Evolutionary conservation across 2,797 vertebrate genomes (phyloP).

Genomic region (Phyllotis vaccarum): DNA sequence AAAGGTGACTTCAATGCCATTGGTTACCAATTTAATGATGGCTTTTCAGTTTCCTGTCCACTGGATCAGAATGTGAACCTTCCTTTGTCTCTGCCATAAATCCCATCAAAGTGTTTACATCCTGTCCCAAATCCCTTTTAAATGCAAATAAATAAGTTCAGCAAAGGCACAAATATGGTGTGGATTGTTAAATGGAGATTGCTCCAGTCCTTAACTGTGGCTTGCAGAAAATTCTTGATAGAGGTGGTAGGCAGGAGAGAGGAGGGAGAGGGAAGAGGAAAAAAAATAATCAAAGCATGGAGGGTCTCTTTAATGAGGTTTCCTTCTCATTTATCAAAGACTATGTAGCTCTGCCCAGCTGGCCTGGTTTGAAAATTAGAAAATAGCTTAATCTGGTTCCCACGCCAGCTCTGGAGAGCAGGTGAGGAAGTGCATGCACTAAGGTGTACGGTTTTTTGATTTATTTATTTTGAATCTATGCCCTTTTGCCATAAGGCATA

Average conservation of each 20-base stretch:
- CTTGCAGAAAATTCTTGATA: constrained; percentile 77
- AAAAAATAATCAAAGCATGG: constrained; percentile 69
- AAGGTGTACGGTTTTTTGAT: constrained; percentile 58
- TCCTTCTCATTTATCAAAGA: constrained; percentile 82
- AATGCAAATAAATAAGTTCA: constrained; percentile 85
- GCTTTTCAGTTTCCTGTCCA: constrained; percentile 69
- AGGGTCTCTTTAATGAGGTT: constrained; percentile 84
- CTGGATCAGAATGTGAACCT: constrained; percentile 68
- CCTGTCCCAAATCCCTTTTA: constrained; percentile 75
- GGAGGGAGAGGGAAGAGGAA: constrained; percentile 60
- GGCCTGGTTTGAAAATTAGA: constrained; percentile 79
- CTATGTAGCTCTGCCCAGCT: constrained; percentile 70
- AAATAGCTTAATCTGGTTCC: constrained; percentile 82
- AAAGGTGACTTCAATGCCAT: constrained; percentile 69
- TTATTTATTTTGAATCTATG: constrained; percentile 65
- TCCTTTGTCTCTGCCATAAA: constrained; percentile 79
- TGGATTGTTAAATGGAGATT: constrained; percentile 76
- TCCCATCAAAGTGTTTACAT: constrained; percentile 81
- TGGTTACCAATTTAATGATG: constrained; percentile 74
- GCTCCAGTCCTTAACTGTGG: constrained; percentile 80
- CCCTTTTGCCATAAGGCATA: constrained; percentile 58
- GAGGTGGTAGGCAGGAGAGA: constrained; percentile 55
- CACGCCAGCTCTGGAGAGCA: constrained; percentile 58
- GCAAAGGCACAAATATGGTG: constrained; percentile 78
- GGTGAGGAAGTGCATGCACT: constrained; percentile 48